phyloP scores from a whole-genome alignment of 2,888 invertebrate species.

The Polyploca ridens region DNA sequence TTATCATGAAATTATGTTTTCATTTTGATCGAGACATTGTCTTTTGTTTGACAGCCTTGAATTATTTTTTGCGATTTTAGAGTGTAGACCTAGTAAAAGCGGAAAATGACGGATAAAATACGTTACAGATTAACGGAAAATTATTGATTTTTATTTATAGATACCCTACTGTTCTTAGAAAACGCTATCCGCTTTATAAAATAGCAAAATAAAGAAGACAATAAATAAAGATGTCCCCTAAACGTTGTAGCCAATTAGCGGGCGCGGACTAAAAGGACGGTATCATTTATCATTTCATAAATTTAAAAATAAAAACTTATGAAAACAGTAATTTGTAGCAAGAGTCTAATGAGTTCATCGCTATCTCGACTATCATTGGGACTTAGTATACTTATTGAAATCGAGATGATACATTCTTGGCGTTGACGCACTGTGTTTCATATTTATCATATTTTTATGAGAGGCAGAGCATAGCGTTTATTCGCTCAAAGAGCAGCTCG shows the following conservation, averaged over 20 bases:
- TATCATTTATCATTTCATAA: constrained; percentile 38
- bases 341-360: background rate
- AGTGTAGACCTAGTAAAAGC: too few species aligned
- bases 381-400: background rate
- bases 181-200: background rate
- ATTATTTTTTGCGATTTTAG: too few species aligned
- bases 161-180: too few species aligned
- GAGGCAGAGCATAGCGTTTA: too few species aligned
- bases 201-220: background rate
- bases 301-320: constrained; percentile 36
- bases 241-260: constrained; percentile 39
- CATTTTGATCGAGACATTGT: too few species aligned
- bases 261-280: constrained; percentile 33
- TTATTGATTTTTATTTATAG: too few species aligned
- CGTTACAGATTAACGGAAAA: too few species aligned
- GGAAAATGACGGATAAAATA: too few species aligned
- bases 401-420: background rate
- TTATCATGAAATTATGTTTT: too few species aligned
- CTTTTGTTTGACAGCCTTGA: too few species aligned
- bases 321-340: constrained; percentile 25
- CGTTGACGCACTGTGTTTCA: background rate
- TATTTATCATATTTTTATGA: too few species aligned
- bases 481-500: too few species aligned
- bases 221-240: constrained; percentile 9
- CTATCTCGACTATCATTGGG: background rate